Percentiles rank a stretch among this genome's conserved stretches.
Conservation (phyloP, 1,140 invertebrate species). For the Lordiphosa stackelbergi region DNA sequence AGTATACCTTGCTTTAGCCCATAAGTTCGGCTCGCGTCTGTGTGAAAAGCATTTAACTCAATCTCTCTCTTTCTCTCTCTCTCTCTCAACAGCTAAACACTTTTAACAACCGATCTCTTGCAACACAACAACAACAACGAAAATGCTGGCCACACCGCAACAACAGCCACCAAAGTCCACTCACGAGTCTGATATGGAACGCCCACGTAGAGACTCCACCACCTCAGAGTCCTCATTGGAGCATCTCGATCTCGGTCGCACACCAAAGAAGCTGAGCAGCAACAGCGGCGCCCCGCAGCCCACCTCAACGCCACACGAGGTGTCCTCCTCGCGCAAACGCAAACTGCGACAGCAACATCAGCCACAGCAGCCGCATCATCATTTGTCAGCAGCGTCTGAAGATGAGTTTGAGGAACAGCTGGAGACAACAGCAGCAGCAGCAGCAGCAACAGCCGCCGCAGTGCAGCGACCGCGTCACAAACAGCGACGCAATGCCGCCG, state of each 20-base stretch:
- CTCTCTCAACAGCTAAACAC: neutral
- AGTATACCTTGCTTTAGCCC: too few relatives aligned
- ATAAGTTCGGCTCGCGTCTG: too few relatives aligned
- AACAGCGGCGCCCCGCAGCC: slow-evolving; percentile 41
- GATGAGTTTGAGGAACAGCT: slow-evolving; percentile 8
- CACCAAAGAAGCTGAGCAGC: slow-evolving; percentile 70
- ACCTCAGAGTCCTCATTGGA: slow-evolving; percentile 76
- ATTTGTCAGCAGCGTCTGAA: slow-evolving; percentile 17
- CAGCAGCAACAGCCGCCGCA: slow-evolving; percentile 18
- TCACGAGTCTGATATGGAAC: slow-evolving; percentile 48
- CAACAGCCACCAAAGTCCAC: slow-evolving; percentile 10
- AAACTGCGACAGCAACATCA: slow-evolving; percentile 56
- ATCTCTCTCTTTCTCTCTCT: neutral
- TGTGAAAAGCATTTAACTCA: too few relatives aligned
- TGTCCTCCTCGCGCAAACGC: slow-evolving; percentile 43
- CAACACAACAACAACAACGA: slow-evolving; percentile 16
- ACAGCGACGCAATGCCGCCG: slow-evolving; percentile 49
- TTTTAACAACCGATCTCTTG: neutral
- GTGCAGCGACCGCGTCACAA: slow-evolving; percentile 50
- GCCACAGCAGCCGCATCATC: slow-evolving; percentile 32
- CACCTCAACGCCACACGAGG: slow-evolving; percentile 65
- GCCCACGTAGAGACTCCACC: slow-evolving; percentile 62
- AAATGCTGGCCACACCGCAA: slow-evolving; percentile 52
- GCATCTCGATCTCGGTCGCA: slow-evolving; percentile 69
- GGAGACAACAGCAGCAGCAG: slow-evolving; percentile 12